These are phyloP conservation scores for Linepithema humile DNA, from an alignment of 1,140 invertebrate species.

Conservation along the genomic window DNA sequence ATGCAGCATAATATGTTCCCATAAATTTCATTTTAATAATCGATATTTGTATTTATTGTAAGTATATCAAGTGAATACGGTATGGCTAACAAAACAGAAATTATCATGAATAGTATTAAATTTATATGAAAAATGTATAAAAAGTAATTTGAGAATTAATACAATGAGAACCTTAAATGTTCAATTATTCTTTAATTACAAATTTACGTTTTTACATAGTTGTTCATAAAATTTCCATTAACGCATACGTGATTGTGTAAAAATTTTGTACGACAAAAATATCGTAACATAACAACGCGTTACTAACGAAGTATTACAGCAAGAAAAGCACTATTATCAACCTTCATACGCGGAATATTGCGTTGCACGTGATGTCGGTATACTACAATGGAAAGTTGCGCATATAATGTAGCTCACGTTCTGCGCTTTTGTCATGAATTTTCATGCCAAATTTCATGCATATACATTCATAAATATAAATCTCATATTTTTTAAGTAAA, in stretches of 20 bases:
- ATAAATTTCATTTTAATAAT: constrained; percentile 15
- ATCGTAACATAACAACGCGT: not conserved
- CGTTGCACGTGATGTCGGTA: constrained; percentile 36
- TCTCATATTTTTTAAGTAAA: constrained; percentile 57
- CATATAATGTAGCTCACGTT: constrained; percentile 39
- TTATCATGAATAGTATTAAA: not conserved
- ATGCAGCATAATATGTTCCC: not conserved
- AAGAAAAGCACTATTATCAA: constrained; percentile 49
- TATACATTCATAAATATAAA: constrained; percentile 58
- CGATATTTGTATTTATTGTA: not conserved
- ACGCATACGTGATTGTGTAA: not conserved
- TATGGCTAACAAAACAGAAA: not conserved
- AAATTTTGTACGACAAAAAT: constrained; percentile 9
- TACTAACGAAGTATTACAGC: constrained; percentile 34
- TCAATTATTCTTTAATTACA: not conserved
- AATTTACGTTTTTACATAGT: not conserved
- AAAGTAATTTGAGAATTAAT: not conserved
- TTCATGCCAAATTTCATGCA: constrained; percentile 56
- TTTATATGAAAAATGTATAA: not conserved
- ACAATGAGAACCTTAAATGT: not conserved
- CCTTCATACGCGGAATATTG: constrained; percentile 45
- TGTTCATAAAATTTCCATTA: not conserved
- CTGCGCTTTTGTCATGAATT: constrained; percentile 43
- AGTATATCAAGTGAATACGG: not conserved
- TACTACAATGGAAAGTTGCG: constrained; percentile 13